Base-by-base conservation (phyloP, 2,888 invertebrate genomes). In the Malthinus seriepunctatus region DNA sequence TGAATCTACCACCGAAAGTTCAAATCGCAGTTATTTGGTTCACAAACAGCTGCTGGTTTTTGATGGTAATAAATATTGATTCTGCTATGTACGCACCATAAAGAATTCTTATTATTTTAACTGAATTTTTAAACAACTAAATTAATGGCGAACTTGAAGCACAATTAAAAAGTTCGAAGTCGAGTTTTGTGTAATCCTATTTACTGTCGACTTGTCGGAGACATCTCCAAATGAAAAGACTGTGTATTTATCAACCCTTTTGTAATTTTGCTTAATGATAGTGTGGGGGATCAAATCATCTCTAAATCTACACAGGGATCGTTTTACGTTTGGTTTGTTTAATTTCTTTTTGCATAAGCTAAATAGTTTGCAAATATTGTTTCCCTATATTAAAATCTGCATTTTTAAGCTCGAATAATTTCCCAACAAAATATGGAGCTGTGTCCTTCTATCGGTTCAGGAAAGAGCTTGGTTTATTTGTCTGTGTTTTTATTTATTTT, bases 21-120 rank as follows among this genome's bases (percentile, higher is more conserved):
- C 52, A 62, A 65, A 63, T 63, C 65, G 62, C 65, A 63, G 64
- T 67, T 67, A 66, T 67, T 67, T 67, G 67, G 64, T 66, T 67
- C 66, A 62, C 65, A 67, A 63, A 65, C 67, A 67, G 67, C 67
- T 67, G 67, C 66, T 56, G 65, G 64, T 23, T 14, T 58, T 63
- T 60, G 64, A 61, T 56, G 66, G 66, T 58, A 63, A 67, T 67
- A 67, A 67, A 67, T 67, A 67, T 67, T 66, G 67, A 67, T 67
- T 65, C 54, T 52, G 56, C 60, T 57, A n/a, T n/a, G 51, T 51
- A 60, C 47, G 51, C 55, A 56, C 39, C 39, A 23, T 15, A 42
- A 15, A 14, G 23, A 42, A 42, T 42, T 42, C 23, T 42, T 42
- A 42, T 15, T 15, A 42, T 15, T 42, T 15, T 42, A 15, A 42